Evolutionary conservation across 2,888 invertebrate species (phyloP).

Genomic region (Andrena camellia): DNA sequence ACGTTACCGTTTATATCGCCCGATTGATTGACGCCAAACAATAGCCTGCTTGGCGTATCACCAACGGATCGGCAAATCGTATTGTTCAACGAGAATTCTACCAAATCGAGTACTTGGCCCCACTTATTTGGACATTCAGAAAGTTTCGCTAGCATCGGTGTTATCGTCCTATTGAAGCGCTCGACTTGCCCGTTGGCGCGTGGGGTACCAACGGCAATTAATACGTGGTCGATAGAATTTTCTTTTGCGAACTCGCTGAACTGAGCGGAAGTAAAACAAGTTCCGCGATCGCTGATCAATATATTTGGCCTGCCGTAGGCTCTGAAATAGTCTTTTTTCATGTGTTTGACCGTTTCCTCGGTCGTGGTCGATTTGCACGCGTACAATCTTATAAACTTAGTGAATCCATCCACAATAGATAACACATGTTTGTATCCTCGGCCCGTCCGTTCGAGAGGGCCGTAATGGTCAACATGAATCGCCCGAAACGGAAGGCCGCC

Average conservation of each 20-base stretch:
- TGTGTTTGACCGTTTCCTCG: background rate
- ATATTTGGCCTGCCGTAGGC: background rate
- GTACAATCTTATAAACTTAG: slow-evolving; percentile 15
- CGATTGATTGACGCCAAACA: background rate
- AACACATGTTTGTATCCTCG: slow-evolving; percentile 1
- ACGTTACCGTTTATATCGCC: background rate
- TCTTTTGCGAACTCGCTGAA: background rate
- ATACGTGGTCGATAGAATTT: background rate
- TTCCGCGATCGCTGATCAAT: background rate
- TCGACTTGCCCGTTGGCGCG: background rate
- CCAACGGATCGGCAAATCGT: background rate
- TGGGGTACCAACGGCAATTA: background rate
- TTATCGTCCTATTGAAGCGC: background rate
- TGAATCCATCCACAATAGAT: background rate
- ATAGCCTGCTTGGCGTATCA: background rate
- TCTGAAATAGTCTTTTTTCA: background rate
- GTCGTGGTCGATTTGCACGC: background rate
- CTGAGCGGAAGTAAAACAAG: background rate
- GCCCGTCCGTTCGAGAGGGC: background rate
- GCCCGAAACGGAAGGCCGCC: background rate
- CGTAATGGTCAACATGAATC: slow-evolving; percentile 6
- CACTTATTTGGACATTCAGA: background rate
- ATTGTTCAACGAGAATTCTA: background rate
- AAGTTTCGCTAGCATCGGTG: background rate
- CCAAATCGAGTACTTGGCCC: background rate